Evolutionary conservation across 1,140 invertebrate genomes (phyloP), one percentile per base, ranked within the genome.

Genomic region (Drosophila lowei): DNA sequence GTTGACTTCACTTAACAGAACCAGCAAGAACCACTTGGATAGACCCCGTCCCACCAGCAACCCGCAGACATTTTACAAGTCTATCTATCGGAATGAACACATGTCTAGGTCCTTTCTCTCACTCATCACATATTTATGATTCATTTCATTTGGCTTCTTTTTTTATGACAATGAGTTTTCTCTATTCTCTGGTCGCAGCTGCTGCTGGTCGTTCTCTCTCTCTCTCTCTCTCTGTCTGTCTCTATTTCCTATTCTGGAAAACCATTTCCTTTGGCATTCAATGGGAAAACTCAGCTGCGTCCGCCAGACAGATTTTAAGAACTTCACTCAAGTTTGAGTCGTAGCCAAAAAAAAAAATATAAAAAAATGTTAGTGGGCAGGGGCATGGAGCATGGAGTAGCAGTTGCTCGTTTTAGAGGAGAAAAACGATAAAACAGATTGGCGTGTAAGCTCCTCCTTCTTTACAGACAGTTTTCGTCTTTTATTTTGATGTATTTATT

Each of bases 71-170:
- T 44, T 44, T 62, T 41, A 34, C 16, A 21, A 13, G 41, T 43
- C 25, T 55, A 57, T 30, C 53, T 9, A 13, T 41, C 47, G 34
- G 34, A 18, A 18, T 18, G 18, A 2, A 18, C n/a, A 34, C n/a
- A 41, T 53, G 30, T 41, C 50, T 34, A 28, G 50, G 16, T 30
- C 15, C 30, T 21, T 30, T 13, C 25, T 41, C 9, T 6, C 43
- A 21, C 70, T 72, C 70, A 72, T 72, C 70, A 63, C 58, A 72
- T 72, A 72, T 72, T 72, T 72, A 72, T 72, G 70, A 72, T 72
- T 72, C 68, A 72, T 68, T 68, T 68, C 50, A 68, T 68, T 68
- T 68, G 44, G 50, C 13, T 68, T 67, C 50, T 44, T 61, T 72
- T 72, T 72, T 72, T 72, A 72, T 62, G 67, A 68, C 71, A 73